These are phyloP conservation scores for Eupithecia exiguata DNA, from an alignment of 2,888 invertebrate genomes.

Conservation along the genomic window DNA sequence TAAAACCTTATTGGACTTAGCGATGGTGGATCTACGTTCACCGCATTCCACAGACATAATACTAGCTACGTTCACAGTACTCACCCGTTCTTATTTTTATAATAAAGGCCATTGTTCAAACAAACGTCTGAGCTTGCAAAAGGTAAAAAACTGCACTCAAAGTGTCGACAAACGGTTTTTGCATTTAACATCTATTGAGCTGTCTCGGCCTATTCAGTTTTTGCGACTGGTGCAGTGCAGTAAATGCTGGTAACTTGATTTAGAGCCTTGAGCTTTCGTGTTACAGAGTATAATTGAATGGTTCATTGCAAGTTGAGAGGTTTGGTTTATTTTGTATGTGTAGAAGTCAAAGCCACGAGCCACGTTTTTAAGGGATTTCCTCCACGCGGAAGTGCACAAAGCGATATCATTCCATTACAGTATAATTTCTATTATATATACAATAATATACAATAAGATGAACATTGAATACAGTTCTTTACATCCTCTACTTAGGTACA, in stretches of 20 bases:
- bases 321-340: neutral
- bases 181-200: slow-evolving; percentile 25
- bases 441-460: too few relatives aligned
- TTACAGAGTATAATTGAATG: slow-evolving; percentile 14
- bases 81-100: neutral
- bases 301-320: neutral
- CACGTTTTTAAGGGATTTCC: neutral
- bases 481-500: too few relatives aligned
- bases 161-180: slow-evolving; percentile 21
- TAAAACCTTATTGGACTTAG: too few relatives aligned
- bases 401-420: neutral
- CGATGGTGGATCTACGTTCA: too few relatives aligned
- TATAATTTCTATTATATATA: too few relatives aligned
- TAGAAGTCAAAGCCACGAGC: neutral
- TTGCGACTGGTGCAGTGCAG: slow-evolving; percentile 30
- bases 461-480: neutral
- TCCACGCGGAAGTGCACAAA: neutral
- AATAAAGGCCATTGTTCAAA: slow-evolving; percentile 7
- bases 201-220: slow-evolving; percentile 18
- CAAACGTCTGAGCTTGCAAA: slow-evolving; percentile 2
- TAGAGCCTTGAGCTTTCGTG: neutral
- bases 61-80: too few relatives aligned
- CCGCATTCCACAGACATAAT: too few relatives aligned
- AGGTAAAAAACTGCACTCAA: slow-evolving; percentile 1
- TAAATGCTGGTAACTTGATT: slow-evolving; percentile 2